Conservation (phyloP, 2,888 invertebrate genomes). For the Cheilosia variabilis region DNA sequence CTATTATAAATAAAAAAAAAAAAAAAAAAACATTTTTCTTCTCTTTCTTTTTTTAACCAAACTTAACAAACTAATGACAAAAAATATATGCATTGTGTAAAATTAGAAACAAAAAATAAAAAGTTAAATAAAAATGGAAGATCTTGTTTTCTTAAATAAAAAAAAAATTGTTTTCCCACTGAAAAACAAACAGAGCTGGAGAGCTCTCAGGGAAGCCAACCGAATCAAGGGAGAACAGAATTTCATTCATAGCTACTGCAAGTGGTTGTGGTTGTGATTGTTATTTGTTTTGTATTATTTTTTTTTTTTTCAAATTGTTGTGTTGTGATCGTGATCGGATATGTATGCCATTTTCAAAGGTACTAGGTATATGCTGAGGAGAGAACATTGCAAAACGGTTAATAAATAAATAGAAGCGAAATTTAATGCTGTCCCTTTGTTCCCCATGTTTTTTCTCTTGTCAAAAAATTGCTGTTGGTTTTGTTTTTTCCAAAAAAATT, state of each 20-base stretch:
- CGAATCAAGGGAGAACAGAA: conserved; percentile 10
- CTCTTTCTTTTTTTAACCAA: conserved; percentile 34
- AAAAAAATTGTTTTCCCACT: not conserved
- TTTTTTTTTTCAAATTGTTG: conserved; percentile 5
- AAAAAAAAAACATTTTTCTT: conserved; percentile 24
- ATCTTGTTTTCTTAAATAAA: conserved; percentile 43
- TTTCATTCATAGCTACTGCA: not conserved
- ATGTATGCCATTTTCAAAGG: conserved; percentile 49
- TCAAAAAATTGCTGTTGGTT: not conserved
- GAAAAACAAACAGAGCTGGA: not conserved
- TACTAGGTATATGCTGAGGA: conserved; percentile 24
- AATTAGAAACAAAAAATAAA: conserved; percentile 20
- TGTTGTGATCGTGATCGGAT: conserved; percentile 16
- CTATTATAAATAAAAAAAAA: conserved; percentile 55
- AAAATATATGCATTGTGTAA: conserved; percentile 49
- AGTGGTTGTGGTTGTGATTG: not conserved
- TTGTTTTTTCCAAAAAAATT: not conserved
- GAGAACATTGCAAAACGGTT: not conserved
- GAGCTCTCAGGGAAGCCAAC: too few relatives aligned
- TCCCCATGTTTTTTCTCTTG: conserved; percentile 17
- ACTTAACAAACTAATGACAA: conserved; percentile 70
- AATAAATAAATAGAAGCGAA: conserved; percentile 3
- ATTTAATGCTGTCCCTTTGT: conserved; percentile 10
- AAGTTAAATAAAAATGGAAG: conserved; percentile 58
- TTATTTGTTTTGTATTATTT: not conserved